phyloP scores from a whole-genome alignment of 1,140 invertebrate species.

The Arion vulgaris region DNA sequence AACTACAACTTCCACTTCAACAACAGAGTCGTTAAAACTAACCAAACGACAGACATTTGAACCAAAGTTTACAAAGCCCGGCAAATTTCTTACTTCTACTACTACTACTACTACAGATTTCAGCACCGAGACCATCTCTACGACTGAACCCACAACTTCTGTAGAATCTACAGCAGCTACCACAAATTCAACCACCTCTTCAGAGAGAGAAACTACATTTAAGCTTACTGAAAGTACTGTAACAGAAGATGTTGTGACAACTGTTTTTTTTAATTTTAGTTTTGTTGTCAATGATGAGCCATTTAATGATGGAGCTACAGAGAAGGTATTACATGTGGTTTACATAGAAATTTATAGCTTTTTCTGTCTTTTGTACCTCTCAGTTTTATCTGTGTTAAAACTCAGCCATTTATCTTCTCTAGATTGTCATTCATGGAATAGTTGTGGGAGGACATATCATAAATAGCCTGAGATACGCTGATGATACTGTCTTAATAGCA shows the following conservation, averaged over 20 bases:
- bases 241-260: neutral
- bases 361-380: too few relatives aligned
- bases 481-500: too few relatives aligned
- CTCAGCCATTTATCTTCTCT: too few relatives aligned
- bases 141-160: constrained; percentile 30
- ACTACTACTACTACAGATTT: too few relatives aligned
- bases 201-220: neutral
- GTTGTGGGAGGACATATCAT: too few relatives aligned
- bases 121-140: too few relatives aligned
- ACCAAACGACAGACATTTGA: neutral
- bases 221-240: neutral
- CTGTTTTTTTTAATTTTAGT: neutral
- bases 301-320: neutral
- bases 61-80: neutral
- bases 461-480: too few relatives aligned
- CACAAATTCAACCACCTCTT: constrained; percentile 1
- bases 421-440: too few relatives aligned
- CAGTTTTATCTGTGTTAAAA: too few relatives aligned
- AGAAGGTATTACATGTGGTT: neutral
- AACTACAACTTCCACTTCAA: too few relatives aligned
- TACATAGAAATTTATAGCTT: too few relatives aligned
- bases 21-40: neutral
- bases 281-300: neutral
- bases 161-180: neutral
- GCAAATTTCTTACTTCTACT: neutral